phyloP scores from a whole-genome alignment of 2,888 invertebrate genomes.

The Rotaria macrura region DNA sequence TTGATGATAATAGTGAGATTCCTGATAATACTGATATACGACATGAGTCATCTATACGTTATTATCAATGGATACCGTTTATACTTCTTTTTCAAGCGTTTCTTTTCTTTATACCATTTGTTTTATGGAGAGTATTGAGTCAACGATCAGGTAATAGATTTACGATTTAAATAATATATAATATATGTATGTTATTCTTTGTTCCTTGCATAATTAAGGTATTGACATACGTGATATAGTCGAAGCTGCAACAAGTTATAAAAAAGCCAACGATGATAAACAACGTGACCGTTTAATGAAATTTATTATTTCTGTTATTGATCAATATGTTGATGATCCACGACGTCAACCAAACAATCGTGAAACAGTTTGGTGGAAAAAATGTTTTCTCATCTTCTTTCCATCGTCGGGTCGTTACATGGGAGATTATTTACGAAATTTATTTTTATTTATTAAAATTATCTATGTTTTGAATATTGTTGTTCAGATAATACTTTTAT shows the following conservation, averaged over 20 bases:
- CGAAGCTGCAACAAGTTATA: slow-evolving; percentile 33
- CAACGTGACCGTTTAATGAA: slow-evolving; percentile 28
- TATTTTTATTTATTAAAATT: slow-evolving; percentile 33
- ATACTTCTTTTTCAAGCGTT: slow-evolving; percentile 33
- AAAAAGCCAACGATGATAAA: slow-evolving; percentile 28
- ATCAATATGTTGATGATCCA: slow-evolving; percentile 34
- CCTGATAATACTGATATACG: slow-evolving; percentile 26
- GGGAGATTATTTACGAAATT: slow-evolving; percentile 32
- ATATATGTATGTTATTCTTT: too few relatives aligned
- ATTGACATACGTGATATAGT: slow-evolving; percentile 33
- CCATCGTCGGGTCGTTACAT: slow-evolving; percentile 27
- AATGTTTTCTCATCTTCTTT: neutral
- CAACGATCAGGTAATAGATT: slow-evolving; percentile 23
- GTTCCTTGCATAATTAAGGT: neutral
- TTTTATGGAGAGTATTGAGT: slow-evolving; percentile 30
- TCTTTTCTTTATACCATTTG: slow-evolving; percentile 30
- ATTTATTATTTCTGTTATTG: slow-evolving; percentile 29
- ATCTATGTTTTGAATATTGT: slow-evolving; percentile 21
- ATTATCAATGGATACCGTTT: slow-evolving; percentile 34
- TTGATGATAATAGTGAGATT: slow-evolving; percentile 27
- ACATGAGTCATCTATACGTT: slow-evolving; percentile 17
- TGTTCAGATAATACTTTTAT: slow-evolving; percentile 24
- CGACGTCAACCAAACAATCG: slow-evolving; percentile 30
- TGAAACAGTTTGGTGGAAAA: neutral
- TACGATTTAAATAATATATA: too few relatives aligned